Evolutionary conservation across 2,113 vertebrate genomes (phyloP), one percentile per base, ranked within the genome.

Genomic region (Neoarius graeffei): DNA sequence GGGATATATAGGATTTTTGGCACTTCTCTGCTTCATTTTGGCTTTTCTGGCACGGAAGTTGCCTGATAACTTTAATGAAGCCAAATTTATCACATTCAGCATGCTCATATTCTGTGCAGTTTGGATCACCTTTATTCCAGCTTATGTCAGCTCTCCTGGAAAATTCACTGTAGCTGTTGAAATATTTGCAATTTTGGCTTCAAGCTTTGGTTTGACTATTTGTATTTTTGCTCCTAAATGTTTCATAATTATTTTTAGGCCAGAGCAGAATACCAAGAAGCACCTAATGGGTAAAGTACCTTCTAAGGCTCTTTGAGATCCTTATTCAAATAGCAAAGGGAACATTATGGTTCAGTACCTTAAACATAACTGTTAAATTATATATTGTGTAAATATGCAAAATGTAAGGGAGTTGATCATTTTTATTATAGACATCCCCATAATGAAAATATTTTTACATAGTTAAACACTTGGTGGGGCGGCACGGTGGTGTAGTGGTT

Each of bases 1-100:
- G 27, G 93, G 93, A 25, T 94, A 94, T 85, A 94, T 94, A 20
- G 92, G 92, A 48, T 66, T 94, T 0, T 88, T 93, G 52, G 94
- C 94, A 4, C 88, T 91, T 82, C 71, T 94, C 25, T 94, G 94
- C 83, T 94, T 94, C 82, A 30, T 91, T 64, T 82, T 91, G 10
- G 92, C 92, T 87, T 89, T 91, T 84, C 67, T 92, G 56, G 94
- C 93, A 15, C 91, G 94, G 1, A 96, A 94, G 62, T 88, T 96
- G 6, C 95, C 95, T 0, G 94, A 95, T 90, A 95, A 95, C 35
- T 95, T 96, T 35, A 96, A 95, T 35, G 95, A 96, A 83, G 95
- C 94, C 25, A 95, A 95, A 90, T 94, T 93, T 2, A 96, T 96
- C 52, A 95, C 95, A 4, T 96, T 95, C 20, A 96, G 95, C 90